phyloP scores from a whole-genome alignment of 2,113 vertebrate genomes.

The Gymnorhina tibicen region DNA sequence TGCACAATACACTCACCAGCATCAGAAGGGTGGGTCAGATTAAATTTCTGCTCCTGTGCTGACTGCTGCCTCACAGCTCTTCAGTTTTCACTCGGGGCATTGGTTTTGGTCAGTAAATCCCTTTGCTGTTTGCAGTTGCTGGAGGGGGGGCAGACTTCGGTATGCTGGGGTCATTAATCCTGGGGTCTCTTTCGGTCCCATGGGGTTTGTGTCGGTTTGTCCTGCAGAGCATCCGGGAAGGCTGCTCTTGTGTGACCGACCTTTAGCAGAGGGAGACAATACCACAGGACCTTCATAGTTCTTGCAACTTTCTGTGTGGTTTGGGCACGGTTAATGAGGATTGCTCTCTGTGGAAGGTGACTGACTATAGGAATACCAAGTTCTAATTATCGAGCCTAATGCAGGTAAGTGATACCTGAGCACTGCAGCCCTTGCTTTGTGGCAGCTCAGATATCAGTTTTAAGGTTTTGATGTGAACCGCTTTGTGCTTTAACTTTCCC shows the following conservation, averaged over 20 bases:
- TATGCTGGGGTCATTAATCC: background rate
- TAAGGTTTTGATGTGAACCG: background rate
- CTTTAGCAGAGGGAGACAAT: background rate
- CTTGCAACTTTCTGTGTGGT: background rate
- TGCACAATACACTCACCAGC: background rate
- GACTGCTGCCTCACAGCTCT: background rate
- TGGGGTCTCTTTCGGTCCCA: background rate
- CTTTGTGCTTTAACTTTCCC: background rate
- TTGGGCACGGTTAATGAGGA: background rate
- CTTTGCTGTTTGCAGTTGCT: background rate
- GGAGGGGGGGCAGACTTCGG: fast-evolving
- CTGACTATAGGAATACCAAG: background rate
- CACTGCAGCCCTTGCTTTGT: background rate
- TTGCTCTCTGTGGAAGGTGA: background rate
- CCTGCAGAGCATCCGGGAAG: background rate
- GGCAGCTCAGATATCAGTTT: background rate
- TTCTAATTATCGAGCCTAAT: background rate
- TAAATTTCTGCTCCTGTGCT: background rate
- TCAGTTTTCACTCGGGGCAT: background rate
- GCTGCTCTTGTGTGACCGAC: background rate
- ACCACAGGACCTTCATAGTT: background rate
- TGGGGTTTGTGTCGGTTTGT: fast-evolving
- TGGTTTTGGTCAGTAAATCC: background rate
- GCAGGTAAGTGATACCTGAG: background rate
- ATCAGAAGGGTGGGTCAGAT: background rate